Evolutionary conservation across 2,113 vertebrate species (phyloP).

Genomic region (Trematocara marginatum): DNA sequence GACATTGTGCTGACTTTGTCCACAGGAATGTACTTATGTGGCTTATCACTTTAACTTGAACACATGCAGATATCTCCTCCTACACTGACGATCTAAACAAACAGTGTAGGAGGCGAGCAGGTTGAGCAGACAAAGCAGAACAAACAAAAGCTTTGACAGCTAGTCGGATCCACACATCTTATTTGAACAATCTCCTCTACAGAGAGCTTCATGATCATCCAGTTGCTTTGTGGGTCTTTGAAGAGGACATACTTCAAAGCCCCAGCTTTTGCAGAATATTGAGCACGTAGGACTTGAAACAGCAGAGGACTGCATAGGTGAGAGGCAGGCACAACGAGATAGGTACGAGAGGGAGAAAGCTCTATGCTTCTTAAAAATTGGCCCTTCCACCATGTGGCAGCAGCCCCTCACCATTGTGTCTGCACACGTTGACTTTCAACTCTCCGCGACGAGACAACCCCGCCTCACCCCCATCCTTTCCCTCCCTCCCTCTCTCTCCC

Average conservation of each 20-base stretch:
- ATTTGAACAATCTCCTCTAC: slow-evolving; percentile 27
- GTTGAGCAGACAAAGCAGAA: slow-evolving; percentile 46
- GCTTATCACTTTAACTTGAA: slow-evolving; percentile 22
- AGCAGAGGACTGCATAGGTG: slow-evolving; percentile 8
- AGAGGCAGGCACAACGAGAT: neutral
- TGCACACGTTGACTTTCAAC: slow-evolving; percentile 74
- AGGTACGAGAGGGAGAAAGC: neutral
- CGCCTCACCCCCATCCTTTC: neutral
- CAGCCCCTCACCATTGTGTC: slow-evolving; percentile 69
- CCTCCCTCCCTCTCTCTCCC: neutral
- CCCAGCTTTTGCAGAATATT: slow-evolving; percentile 13
- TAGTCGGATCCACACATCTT: slow-evolving; percentile 8
- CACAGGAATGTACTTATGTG: slow-evolving; percentile 10
- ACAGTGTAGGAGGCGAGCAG: slow-evolving; percentile 46
- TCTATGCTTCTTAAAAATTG: neutral
- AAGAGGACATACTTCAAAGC: slow-evolving; percentile 43
- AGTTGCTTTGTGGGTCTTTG: slow-evolving; percentile 20
- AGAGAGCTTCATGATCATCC: slow-evolving; percentile 19
- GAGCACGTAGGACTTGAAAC: neutral
- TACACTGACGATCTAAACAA: slow-evolving; percentile 37
- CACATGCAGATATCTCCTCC: slow-evolving; percentile 31
- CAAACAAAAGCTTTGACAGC: slow-evolving; percentile 49
- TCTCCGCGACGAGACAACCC: slow-evolving; percentile 68
- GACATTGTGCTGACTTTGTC: neutral
- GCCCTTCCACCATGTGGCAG: slow-evolving; percentile 22